Evolutionary conservation across 2,113 vertebrate genomes (phyloP).

Genomic region (Megaleporinus macrocephalus): DNA sequence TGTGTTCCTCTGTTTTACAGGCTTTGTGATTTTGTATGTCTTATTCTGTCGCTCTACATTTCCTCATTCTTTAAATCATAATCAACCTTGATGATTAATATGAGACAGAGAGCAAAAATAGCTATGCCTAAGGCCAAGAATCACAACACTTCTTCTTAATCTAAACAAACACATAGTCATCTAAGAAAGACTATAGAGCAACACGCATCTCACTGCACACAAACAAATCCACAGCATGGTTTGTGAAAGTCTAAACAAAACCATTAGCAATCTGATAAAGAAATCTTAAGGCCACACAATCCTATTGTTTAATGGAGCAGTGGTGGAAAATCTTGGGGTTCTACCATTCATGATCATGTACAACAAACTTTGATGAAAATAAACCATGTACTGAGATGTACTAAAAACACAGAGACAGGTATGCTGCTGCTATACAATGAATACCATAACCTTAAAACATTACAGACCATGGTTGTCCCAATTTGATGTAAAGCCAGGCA

Average conservation of each 20-base stretch:
- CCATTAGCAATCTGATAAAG: too few species aligned
- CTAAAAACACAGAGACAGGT: too few species aligned
- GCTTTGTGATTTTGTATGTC: not conserved
- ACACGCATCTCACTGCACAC: conserved; percentile 7
- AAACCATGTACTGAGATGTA: too few species aligned
- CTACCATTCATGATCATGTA: too few species aligned
- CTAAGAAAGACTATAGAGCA: not conserved
- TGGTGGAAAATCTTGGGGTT: too few species aligned
- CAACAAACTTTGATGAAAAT: too few species aligned
- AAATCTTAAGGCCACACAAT: too few species aligned
- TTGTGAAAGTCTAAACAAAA: not conserved
- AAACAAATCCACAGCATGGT: not conserved
- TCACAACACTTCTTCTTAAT: conserved; percentile 21
- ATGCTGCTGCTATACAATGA: too few species aligned
- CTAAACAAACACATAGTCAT: conserved; percentile 33
- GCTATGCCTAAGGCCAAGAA: conserved; percentile 45
- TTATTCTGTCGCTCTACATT: not conserved
- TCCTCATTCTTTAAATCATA: conserved; percentile 46
- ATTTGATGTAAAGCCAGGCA: too few species aligned
- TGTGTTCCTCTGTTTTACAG: not conserved
- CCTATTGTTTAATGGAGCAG: too few species aligned
- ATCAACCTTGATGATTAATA: conserved; percentile 56
- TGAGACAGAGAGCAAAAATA: conserved; percentile 42
- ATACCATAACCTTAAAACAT: too few species aligned
- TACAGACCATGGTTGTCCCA: too few species aligned